These are phyloP conservation scores for Peromyscus leucopus DNA, from an alignment of 2,113 vertebrate species.

Conservation along the genomic window DNA sequence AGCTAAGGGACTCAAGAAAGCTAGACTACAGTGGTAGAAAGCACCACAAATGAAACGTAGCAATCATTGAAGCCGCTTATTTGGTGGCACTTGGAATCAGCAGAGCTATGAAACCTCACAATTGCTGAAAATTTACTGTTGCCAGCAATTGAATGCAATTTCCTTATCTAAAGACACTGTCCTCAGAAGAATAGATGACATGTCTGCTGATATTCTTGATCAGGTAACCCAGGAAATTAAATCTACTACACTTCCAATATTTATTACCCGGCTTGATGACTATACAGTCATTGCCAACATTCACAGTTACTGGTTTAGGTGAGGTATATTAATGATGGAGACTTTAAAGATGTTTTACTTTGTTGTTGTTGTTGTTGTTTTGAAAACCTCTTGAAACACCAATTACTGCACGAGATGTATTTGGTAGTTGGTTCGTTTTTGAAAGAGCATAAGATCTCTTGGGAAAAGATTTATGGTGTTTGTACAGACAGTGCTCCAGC, in stretches of 20 bases:
- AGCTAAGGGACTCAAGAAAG: neutral
- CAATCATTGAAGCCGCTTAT: neutral
- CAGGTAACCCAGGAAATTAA: neutral
- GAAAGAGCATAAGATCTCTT: neutral
- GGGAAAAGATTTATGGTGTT: neutral
- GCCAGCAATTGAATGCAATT: neutral
- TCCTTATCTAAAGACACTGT: neutral
- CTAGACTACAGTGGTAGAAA: neutral
- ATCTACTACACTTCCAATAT: neutral
- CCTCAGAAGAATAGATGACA: neutral
- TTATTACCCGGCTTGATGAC: neutral
- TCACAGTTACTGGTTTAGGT: neutral
- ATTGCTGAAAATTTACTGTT: neutral
- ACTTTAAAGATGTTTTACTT: too few relatives aligned
- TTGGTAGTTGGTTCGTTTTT: neutral
- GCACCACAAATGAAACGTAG: neutral
- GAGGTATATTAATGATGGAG: neutral
- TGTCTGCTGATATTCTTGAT: neutral
- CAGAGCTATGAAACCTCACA: neutral
- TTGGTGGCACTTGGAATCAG: neutral
- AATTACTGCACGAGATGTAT: neutral
- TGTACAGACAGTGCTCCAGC: neutral
- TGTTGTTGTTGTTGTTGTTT: too few relatives aligned
- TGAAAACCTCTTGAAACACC: neutral
- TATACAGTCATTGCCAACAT: neutral